These are phyloP conservation scores for Eretmochelys imbricata DNA, from an alignment of 2,113 vertebrate genomes.

Conservation along the genomic window DNA sequence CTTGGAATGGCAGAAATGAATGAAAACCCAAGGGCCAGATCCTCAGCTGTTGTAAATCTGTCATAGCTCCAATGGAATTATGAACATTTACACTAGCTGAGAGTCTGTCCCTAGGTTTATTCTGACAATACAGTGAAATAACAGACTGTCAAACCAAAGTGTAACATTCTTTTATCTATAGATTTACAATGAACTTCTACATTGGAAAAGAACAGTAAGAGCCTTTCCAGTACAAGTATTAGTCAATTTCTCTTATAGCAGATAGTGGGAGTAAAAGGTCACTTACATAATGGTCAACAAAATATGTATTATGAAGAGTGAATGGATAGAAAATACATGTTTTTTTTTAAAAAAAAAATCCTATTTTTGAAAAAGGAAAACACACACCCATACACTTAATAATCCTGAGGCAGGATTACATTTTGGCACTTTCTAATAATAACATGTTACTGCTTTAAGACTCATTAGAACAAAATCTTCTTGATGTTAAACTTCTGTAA, in stretches of 20 bases:
- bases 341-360: neutral
- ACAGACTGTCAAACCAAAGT: neutral
- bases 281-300: neutral
- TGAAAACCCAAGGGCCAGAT: neutral
- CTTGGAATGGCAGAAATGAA: neutral
- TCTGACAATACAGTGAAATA: neutral
- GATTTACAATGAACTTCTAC: neutral
- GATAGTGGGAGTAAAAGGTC: neutral
- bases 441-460: slow-evolving; percentile 36
- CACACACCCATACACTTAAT: neutral
- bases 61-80: neutral
- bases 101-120: neutral
- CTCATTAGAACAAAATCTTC: slow-evolving; percentile 63
- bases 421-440: slow-evolving; percentile 37
- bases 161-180: neutral
- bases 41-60: neutral
- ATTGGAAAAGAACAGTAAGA: neutral
- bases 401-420: neutral
- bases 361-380: neutral
- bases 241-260: neutral
- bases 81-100: neutral
- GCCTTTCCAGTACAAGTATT: neutral
- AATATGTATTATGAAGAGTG: neutral
- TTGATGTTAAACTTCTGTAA: slow-evolving; percentile 43
- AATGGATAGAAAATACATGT: neutral